Conservation (phyloP, 2,797 vertebrate species). For the Neomorphus geoffroyi region DNA sequence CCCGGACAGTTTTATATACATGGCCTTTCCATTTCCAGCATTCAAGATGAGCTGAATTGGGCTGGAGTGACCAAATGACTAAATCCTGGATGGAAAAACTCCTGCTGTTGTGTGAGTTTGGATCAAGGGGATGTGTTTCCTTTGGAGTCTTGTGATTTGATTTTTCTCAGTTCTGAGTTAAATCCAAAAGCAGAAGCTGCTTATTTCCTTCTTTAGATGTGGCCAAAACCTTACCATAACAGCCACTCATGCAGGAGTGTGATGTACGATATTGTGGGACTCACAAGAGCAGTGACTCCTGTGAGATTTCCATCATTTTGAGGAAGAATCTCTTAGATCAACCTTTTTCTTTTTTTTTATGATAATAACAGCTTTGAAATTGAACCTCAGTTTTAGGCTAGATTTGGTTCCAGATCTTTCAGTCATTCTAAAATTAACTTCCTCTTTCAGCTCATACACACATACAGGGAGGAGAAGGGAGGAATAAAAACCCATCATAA, state of each 20-base stretch:
- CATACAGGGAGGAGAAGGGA: background rate
- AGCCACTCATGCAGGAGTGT: background rate
- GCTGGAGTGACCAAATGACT: background rate
- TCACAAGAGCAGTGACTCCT: background rate
- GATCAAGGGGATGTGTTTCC: background rate
- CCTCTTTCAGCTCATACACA: background rate
- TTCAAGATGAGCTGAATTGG: background rate
- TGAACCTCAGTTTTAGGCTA: background rate
- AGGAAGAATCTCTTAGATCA: background rate
- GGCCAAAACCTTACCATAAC: background rate
- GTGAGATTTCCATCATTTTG: background rate
- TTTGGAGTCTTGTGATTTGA: background rate
- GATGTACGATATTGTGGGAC: background rate
- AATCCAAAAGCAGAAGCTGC: background rate
- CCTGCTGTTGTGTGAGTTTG: background rate
- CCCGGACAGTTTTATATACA: background rate
- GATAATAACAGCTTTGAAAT: background rate
- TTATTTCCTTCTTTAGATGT: background rate
- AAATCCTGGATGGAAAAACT: background rate
- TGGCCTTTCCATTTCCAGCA: background rate
- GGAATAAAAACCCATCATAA: constrained; percentile 18
- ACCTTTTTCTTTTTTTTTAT: background rate
- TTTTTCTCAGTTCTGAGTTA: background rate
- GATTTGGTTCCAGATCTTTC: constrained; percentile 31
- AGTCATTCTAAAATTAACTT: constrained; percentile 48